Evolutionary conservation across 2,113 vertebrate genomes (phyloP), one percentile per base, ranked within the genome.

Genomic region (Cacatua alba): DNA sequence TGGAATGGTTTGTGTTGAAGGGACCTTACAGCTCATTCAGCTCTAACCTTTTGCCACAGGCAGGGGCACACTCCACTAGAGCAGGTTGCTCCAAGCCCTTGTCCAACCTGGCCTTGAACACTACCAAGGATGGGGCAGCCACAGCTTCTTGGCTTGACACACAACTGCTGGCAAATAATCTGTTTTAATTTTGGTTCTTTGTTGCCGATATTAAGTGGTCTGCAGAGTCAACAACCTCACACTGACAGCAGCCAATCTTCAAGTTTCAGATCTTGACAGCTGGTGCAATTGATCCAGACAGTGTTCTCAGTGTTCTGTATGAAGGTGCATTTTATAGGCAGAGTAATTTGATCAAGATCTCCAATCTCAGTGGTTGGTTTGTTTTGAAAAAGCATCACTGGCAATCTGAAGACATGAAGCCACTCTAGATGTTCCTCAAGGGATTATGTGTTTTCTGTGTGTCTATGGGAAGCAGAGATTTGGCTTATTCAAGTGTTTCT

Each of bases 141-240:
- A 16, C 57, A 35, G 57, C 57, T 59, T 35, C 57, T 59, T 59
- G n/a, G 33, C 21, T 86, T 75, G 49, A 60, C 14, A 31, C 4
- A 44, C 35, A 78, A 52, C 19, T 86, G 39, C 51, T 83, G 46
- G 71, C 21, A 82, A 52, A 86, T 53, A 90, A 35, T 9, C 17
- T 33, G 23, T 57, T 96, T 93, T 79, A 39, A 84, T 92, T 92
- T 76, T 93, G 52, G 24, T n/a, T 31, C 51, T 84, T 92, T 78
- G 44, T 90, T 69, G 44, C 64, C 33, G 60, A 18, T 6, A 33
- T 12, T 65, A 81, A 83, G 25, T 65, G 62, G 33, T 88, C 44
- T 71, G 33, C 25, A 67, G 25, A 48, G 44, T 23, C 83, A 92
- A 52, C 28, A 46, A 35, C 94, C 67, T 44, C 26, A 41, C 60